Evolutionary conservation across 2,797 vertebrate species (phyloP).

Genomic region (Danio tinwini): DNA sequence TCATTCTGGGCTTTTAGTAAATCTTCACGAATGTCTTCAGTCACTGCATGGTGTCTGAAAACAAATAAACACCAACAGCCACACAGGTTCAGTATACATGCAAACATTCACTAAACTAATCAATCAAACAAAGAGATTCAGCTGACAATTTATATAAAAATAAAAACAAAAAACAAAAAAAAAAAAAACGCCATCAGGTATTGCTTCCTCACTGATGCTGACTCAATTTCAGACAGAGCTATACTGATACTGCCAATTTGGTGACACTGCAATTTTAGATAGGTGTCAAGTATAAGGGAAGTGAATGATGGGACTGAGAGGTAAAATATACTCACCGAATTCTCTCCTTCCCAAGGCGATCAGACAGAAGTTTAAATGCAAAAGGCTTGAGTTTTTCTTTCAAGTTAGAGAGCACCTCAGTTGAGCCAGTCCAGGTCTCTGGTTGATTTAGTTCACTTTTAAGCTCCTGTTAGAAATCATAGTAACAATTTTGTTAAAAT

Average conservation of each 20-base stretch:
- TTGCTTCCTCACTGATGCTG: background rate
- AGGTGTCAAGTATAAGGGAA: background rate
- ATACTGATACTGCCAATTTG: background rate
- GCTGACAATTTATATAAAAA: background rate
- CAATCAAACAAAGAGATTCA: background rate
- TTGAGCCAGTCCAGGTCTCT: conserved; percentile 72
- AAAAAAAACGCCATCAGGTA: background rate
- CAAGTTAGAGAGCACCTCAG: conserved; percentile 63
- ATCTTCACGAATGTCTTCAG: conserved; percentile 75
- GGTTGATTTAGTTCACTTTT: conserved; percentile 74
- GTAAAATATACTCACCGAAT: conserved; percentile 65
- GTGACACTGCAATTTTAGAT: background rate
- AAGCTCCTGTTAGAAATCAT: conserved; percentile 75
- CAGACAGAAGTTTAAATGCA: conserved; percentile 58
- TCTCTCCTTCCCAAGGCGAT: conserved; percentile 66
- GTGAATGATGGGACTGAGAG: no score
- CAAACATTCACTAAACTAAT: background rate
- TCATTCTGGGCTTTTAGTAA: conserved; percentile 63
- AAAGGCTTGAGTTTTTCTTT: conserved; percentile 55
- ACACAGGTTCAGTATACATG: background rate
- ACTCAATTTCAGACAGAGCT: background rate
- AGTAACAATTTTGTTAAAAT: no score
- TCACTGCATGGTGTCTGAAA: conserved; percentile 81
- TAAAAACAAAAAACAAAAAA: no score
- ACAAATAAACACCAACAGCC: conserved; percentile 24